phyloP scores from a whole-genome alignment of 2,888 invertebrate genomes.

The Ophraella communa region DNA sequence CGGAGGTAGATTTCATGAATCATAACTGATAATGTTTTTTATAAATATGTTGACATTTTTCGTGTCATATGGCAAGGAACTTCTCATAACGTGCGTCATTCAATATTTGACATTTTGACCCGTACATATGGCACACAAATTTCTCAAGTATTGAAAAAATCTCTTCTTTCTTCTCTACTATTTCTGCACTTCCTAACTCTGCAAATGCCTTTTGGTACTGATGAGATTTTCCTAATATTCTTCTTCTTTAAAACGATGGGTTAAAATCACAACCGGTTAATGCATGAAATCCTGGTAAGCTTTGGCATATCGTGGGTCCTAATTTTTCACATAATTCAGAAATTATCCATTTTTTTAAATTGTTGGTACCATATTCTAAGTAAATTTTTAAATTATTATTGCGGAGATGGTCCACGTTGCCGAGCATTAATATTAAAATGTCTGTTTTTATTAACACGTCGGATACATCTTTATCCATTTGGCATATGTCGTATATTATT shows the following conservation, averaged over 20 bases:
- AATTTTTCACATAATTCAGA: constrained; percentile 7
- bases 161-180: constrained; percentile 8
- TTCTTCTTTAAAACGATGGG: neutral
- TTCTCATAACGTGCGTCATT: constrained; percentile 12
- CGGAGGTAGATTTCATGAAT: constrained; percentile 17
- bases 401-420: neutral
- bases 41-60: constrained; percentile 4
- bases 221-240: neutral
- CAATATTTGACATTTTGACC: neutral
- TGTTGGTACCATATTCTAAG: neutral
- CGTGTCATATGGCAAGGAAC: constrained; percentile 8
- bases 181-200: constrained; percentile 12
- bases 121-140: constrained; percentile 7
- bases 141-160: constrained; percentile 16
- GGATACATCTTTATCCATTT: constrained; percentile 19
- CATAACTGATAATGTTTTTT: constrained; percentile 13
- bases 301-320: constrained; percentile 5
- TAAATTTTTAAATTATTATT: neutral
- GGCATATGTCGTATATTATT: constrained; percentile 18
- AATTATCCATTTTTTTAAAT: neutral
- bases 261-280: neutral
- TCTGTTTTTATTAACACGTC: constrained; percentile 17
- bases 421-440: constrained; percentile 11
- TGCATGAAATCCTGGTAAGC: neutral
- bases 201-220: neutral